A percentile compares a stretch with the other conserved stretches of the same genome.
phyloP scores from a whole-genome alignment of 2,113 vertebrate genomes.

The Pionites leucogaster region DNA sequence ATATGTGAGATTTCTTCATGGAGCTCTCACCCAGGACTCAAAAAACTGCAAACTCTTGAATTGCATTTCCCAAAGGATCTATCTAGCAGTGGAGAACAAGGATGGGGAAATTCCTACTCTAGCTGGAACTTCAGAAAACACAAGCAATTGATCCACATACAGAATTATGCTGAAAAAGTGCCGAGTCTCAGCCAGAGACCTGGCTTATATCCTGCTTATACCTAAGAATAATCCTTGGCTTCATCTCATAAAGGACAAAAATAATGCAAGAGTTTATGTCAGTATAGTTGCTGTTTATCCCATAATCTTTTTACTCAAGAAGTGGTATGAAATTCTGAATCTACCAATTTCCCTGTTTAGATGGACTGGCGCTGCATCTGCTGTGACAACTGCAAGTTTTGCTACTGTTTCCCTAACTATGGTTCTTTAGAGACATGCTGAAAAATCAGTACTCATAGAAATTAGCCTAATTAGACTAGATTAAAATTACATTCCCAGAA shows the following conservation, averaged over 20 bases:
- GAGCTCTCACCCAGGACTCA: neutral
- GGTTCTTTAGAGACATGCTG: neutral
- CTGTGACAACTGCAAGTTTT: neutral
- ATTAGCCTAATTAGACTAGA: conserved; percentile 27
- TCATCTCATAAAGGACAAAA: neutral
- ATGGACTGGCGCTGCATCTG: neutral
- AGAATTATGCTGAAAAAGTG: neutral
- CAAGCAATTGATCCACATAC: neutral
- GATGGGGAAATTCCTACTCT: neutral
- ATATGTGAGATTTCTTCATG: neutral
- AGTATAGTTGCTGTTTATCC: neutral
- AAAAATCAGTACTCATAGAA: conserved; percentile 5
- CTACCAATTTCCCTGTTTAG: neutral
- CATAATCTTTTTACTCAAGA: neutral
- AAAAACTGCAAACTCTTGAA: neutral
- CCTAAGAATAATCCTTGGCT: neutral
- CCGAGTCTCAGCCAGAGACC: neutral
- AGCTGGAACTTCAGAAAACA: neutral
- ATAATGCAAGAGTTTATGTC: neutral
- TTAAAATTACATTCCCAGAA: conserved; percentile 22
- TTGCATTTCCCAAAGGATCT: neutral
- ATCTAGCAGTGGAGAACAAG: neutral
- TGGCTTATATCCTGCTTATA: neutral
- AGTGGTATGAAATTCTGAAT: neutral
- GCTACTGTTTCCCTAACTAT: neutral